Base-by-base conservation (phyloP, 2,113 vertebrate genomes). In the Stigmatopora nigra region DNA sequence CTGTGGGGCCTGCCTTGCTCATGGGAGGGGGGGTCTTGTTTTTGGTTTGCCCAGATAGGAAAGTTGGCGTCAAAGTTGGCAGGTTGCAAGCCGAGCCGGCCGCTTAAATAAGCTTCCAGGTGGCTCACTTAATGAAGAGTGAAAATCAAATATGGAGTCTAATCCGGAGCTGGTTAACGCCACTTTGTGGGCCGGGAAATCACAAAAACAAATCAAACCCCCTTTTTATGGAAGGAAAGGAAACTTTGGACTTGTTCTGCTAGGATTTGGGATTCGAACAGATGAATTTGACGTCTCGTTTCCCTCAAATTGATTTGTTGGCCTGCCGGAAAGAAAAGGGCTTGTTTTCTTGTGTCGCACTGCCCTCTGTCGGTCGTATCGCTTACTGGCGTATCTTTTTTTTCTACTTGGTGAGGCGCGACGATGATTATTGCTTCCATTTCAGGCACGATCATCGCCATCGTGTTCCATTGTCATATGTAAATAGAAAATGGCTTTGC, bases 41-140 rank as follows among this genome's bases (percentile, higher is more conserved):
- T n/a, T n/a, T n/a, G n/a, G n/a, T n/a, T n/a, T n/a, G n/a, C n/a
- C 38, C 38, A 41, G 38, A 41, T 41, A 66, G 76, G 77, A 76
- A 87, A 90, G 85, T 89, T 89, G 84, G 76, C 83, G 84, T 77
- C 83, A 88, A 90, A 90, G 88, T 90, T 88, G 85, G 87, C 86
- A 88, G 87, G 84, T 83, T 61, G 87, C 86, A 89, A 89, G 90
- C 91, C 82, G 86, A 89, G 90, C 90, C 25, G 90, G 84, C 87
- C 71, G 88, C 87, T 89, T 88, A 91, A 91, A 90, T 91, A 89
- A 85, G 89, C 88, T 90, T 91, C 90, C 90, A 91, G 91, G 89
- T 91, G 89, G 89, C 91, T 90, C 84, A 87, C 87, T 90, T 91
- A 91, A 92, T 91, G 90, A 91, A 90, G 88, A 92, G 90, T 91